These are phyloP conservation scores for Drosophila dives DNA, from an alignment of 2,888 invertebrate genomes.

Conservation along the genomic window DNA sequence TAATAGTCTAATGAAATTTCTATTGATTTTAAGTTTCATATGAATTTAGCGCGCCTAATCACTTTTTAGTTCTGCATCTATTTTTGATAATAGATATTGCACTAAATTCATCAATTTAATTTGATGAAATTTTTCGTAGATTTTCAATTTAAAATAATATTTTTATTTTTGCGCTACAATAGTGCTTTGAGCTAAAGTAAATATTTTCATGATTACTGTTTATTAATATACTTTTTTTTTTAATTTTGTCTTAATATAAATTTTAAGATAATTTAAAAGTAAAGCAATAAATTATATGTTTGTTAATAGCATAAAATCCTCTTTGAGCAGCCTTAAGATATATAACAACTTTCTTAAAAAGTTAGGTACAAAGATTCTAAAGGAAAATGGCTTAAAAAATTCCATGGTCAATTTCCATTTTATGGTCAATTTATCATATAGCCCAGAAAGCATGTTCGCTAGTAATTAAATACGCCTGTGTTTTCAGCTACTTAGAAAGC, in stretches of 20 bases:
- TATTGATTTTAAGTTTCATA: conserved; percentile 16
- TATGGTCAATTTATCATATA: conserved; percentile 4
- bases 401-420: no score
- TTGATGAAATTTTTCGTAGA: background rate
- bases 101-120: background rate
- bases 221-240: background rate
- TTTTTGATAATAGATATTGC: background rate
- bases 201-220: background rate
- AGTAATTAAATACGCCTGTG: conserved; percentile 1
- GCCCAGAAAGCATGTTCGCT: background rate
- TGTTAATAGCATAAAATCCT: background rate
- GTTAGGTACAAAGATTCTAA: background rate
- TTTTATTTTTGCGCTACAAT: background rate
- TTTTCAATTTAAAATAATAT: background rate
- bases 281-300: background rate
- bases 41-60: conserved; percentile 21
- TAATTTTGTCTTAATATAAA: background rate
- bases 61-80: background rate
- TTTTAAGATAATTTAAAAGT: background rate
- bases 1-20: conserved; percentile 33
- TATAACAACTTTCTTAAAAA: background rate
- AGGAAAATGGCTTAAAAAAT: background rate
- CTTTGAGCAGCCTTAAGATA: conserved; percentile 2
- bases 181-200: no score
- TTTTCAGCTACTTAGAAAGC: conserved; percentile 38